Evolutionary conservation across 1,140 invertebrate genomes (phyloP), one percentile per base, ranked within the genome.

Genomic region (Diorhabda elongata): DNA sequence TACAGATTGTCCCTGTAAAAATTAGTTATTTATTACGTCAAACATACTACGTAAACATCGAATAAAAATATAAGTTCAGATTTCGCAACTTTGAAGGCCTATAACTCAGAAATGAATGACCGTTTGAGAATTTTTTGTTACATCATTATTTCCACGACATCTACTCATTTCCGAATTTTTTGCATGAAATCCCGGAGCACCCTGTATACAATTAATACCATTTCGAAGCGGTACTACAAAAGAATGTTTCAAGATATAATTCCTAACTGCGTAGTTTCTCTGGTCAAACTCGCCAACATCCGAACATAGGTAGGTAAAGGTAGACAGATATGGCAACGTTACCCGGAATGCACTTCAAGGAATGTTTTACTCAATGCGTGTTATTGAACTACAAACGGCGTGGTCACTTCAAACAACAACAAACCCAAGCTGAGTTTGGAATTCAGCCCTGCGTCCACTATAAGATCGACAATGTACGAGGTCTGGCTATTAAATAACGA

Each of bases 351-450:
- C 42, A 42, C 59, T 61, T 66, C 44, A 59, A 62, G 64, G 71
- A 73, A 73, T 73, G 71, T 69, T 72, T 69, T 64, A 72, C 71
- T 67, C 69, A 60, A 58, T 69, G 62, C 70, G 67, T 69, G 67
- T 69, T 69, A 69, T 61, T 69, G 67, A 69, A 69, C 67, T 69
- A 41, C 47, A n/a, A 52, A 52, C 59, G 59, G n/a, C 59, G 59
- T 61, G 59, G 59, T 61, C 59, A 61, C 59, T 61, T 41, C 59
- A 41, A 3, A 8, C 9, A 61, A 41, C 42, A 61, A 52, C 47
- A 42, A 61, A 61, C 59, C 59, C 59, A 43, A 26, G 59, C 47
- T 52, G 47, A n/a, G 47, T 4, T 52, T 52, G 47, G 47, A 52
- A 52, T 52, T 52, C 47, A 8, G 47, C 47, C 47, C 47, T 52